phyloP scores from a whole-genome alignment of 2,113 vertebrate genomes.

The Triplophysa tibetana region DNA sequence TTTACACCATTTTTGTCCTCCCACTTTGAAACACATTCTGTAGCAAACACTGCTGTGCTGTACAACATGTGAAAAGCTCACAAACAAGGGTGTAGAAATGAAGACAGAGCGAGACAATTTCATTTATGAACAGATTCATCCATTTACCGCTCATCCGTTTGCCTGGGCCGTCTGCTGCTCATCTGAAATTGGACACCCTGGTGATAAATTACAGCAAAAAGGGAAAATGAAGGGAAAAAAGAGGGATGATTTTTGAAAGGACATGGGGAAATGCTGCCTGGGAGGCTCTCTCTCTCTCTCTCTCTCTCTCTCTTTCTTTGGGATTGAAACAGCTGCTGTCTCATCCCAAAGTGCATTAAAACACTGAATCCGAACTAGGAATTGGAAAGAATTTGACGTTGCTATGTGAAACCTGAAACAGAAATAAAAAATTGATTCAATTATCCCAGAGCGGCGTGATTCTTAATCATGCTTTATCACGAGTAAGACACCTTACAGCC shows the following conservation, averaged over 20 bases:
- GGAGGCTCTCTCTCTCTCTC: slow-evolving; percentile 35
- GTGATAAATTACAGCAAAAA: slow-evolving; percentile 72
- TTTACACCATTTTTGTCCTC: no score
- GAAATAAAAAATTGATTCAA: neutral
- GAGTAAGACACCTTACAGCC: slow-evolving; percentile 1
- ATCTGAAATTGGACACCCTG: slow-evolving; percentile 76
- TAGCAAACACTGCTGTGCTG: no score
- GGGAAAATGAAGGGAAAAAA: slow-evolving; percentile 27
- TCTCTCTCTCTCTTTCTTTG: slow-evolving; percentile 5
- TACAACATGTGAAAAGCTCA: neutral
- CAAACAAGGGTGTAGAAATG: slow-evolving; percentile 58
- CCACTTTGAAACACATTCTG: no score
- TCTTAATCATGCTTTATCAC: slow-evolving; percentile 31
- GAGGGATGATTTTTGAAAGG: slow-evolving; percentile 69
- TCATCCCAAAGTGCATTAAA: slow-evolving; percentile 1
- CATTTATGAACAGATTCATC: slow-evolving; percentile 79
- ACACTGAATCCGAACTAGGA: no score
- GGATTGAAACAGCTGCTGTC: slow-evolving; percentile 1
- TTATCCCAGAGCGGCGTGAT: slow-evolving; percentile 8
- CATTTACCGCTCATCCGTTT: slow-evolving; percentile 67
- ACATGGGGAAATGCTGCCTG: slow-evolving; percentile 59
- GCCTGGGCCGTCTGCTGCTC: slow-evolving; percentile 53
- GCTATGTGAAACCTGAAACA: neutral
- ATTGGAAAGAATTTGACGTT: no score
- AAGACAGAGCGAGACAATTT: slow-evolving; percentile 74